A percentile compares a stretch with the other conserved stretches of the same genome.
Evolutionary conservation across 2,113 vertebrate genomes (phyloP).

Genomic region (Salvelinus sp.): DNA sequence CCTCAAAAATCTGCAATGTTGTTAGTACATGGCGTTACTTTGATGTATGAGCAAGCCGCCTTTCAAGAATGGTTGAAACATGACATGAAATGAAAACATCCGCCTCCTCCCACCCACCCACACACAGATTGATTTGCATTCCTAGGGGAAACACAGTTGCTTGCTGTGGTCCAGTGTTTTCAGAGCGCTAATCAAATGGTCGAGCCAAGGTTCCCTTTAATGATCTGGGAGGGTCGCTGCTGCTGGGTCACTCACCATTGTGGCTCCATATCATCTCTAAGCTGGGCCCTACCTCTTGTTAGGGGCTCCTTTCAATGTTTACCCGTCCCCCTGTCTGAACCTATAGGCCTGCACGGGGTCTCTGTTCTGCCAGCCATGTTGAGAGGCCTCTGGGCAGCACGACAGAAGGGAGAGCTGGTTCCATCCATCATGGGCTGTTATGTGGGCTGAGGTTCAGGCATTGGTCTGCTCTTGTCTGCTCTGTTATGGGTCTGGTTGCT

Average conservation of each 20-base stretch:
- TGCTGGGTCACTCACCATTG: conserved; percentile 58
- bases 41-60: background rate
- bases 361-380: conserved; percentile 71
- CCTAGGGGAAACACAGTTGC: conserved; percentile 49
- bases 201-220: conserved; percentile 50
- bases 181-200: conserved; percentile 66
- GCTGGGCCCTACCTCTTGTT: conserved; percentile 54
- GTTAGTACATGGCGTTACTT: conserved; percentile 9
- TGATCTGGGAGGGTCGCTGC: conserved; percentile 42
- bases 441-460: conserved; percentile 35
- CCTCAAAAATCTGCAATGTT: background rate
- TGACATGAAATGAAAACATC: conserved; percentile 63
- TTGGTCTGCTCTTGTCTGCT: conserved; percentile 25
- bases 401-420: conserved; percentile 41
- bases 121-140: conserved; percentile 60
- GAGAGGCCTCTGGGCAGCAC: conserved; percentile 50
- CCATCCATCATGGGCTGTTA: conserved; percentile 57
- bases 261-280: conserved; percentile 59
- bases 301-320: conserved; percentile 58
- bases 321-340: conserved; percentile 64
- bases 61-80: conserved; percentile 39
- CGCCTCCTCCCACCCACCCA: conserved; percentile 48
- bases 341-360: conserved; percentile 63
- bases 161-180: conserved; percentile 63
- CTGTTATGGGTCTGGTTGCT: conserved; percentile 43